These are phyloP conservation scores for Rhombomys opimus DNA, from an alignment of 2,113 vertebrate species.

Conservation along the genomic window DNA sequence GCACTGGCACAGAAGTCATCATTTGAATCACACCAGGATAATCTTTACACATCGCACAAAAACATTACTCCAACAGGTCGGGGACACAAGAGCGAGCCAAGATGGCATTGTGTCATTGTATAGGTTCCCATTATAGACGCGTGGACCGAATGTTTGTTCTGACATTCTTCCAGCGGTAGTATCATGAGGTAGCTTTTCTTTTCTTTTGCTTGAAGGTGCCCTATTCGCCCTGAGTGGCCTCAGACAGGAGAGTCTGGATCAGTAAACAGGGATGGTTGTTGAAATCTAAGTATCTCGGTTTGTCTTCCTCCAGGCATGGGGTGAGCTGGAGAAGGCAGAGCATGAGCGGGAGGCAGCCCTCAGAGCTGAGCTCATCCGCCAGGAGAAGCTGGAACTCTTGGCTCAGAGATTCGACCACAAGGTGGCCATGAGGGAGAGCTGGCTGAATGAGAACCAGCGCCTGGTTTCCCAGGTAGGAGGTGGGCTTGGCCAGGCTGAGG, in stretches of 20 bases:
- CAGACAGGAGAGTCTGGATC: not conserved
- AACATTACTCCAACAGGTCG: not conserved
- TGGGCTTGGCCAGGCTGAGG: not conserved
- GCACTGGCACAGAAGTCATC: too few relatives aligned
- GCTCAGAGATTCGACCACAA: constrained; percentile 99
- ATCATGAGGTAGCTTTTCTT: not conserved
- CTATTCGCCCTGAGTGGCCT: not conserved
- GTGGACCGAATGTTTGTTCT: not conserved
- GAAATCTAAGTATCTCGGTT: accelerated
- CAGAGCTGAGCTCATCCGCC: constrained; percentile 95
- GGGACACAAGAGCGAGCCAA: too few relatives aligned
- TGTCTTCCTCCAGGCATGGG: constrained; percentile 90
- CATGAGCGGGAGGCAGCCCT: constrained; percentile 94
- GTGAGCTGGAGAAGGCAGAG: constrained; percentile 94
- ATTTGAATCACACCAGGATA: too few relatives aligned
- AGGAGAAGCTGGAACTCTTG: constrained; percentile 95
- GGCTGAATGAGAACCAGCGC: constrained; percentile 97
- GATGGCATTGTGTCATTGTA: too few relatives aligned
- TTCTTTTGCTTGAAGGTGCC: not conserved
- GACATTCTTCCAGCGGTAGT: not conserved
- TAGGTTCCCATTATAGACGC: not conserved
- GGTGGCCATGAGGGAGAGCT: constrained; percentile 95
- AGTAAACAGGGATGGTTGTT: accelerated
- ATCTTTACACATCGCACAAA: too few relatives aligned
- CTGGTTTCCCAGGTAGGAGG: constrained; percentile 93